These are phyloP conservation scores for Epirrhoe tristata DNA, from an alignment of 2,888 invertebrate species.

Conservation along the genomic window DNA sequence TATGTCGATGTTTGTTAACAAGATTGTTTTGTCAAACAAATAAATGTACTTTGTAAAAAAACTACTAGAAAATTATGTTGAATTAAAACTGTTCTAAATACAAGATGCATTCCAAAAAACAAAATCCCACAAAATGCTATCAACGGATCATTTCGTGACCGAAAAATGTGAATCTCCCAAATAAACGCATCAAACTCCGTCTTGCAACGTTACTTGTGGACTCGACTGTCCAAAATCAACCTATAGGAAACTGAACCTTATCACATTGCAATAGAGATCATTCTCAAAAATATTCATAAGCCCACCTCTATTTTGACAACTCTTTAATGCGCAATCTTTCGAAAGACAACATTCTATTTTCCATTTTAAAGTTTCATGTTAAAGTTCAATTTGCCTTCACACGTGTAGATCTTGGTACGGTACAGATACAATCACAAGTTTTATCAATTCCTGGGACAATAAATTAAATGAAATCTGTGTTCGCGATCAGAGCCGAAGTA, in stretches of 20 bases:
- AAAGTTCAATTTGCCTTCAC: constrained; percentile 21
- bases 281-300: constrained; percentile 9
- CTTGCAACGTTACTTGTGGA: constrained; percentile 23
- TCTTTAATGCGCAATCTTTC: constrained; percentile 15
- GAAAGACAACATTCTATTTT: constrained; percentile 14
- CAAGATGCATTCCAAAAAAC: constrained; percentile 18
- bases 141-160: constrained; percentile 38
- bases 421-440: constrained; percentile 45
- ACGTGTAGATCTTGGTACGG: constrained; percentile 23
- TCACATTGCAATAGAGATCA: not conserved
- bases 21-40: not conserved
- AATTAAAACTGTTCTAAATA: constrained; percentile 5
- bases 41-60: constrained; percentile 1
- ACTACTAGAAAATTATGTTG: not conserved
- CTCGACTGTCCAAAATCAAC: constrained; percentile 12
- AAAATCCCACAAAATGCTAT: constrained; percentile 33
- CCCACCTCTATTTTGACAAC: constrained; percentile 27
- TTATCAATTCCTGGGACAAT: constrained; percentile 48
- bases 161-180: constrained; percentile 39
- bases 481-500: constrained; percentile 46
- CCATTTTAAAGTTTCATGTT: not conserved
- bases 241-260: constrained; percentile 19
- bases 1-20: constrained; percentile 4
- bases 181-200: constrained; percentile 40
- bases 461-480: constrained; percentile 44